phyloP scores from a whole-genome alignment of 1,140 invertebrate species.

The Achatina immaculata region DNA sequence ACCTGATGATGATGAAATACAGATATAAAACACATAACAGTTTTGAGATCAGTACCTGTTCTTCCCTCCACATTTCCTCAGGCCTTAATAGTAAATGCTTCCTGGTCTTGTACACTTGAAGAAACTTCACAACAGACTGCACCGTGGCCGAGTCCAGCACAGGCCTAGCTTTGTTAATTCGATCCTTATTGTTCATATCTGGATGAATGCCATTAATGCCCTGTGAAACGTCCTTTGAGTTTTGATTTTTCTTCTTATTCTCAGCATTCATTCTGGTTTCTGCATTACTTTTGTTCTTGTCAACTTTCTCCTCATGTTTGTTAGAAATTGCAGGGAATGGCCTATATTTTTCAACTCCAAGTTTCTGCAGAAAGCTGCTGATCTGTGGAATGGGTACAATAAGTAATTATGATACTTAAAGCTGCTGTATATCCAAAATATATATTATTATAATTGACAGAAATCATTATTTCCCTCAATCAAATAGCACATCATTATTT shows the following conservation, averaged over 20 bases:
- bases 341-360: slow-evolving; percentile 57
- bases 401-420: neutral
- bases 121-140: slow-evolving; percentile 39
- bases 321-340: slow-evolving; percentile 25
- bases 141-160: slow-evolving; percentile 21
- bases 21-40: too few species aligned
- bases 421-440: neutral
- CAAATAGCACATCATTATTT: neutral
- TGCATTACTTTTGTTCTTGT: neutral
- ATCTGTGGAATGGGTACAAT: slow-evolving; percentile 54
- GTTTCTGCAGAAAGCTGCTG: slow-evolving; percentile 54
- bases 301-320: slow-evolving; percentile 4
- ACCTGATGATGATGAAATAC: too few species aligned
- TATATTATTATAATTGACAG: neutral
- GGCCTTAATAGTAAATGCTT: slow-evolving; percentile 58
- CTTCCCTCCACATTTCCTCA: slow-evolving; percentile 54
- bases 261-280: slow-evolving; percentile 6
- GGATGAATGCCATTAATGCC: neutral
- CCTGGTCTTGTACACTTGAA: slow-evolving; percentile 45
- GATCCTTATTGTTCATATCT: slow-evolving; percentile 16
- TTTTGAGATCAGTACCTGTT: slow-evolving; percentile 21
- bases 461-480: neutral
- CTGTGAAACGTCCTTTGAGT: slow-evolving; percentile 55
- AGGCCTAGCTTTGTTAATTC: slow-evolving; percentile 56
- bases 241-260: slow-evolving; percentile 51